Conservation (phyloP, 2,797 vertebrate genomes). For the Cyprinodon diabolis region DNA sequence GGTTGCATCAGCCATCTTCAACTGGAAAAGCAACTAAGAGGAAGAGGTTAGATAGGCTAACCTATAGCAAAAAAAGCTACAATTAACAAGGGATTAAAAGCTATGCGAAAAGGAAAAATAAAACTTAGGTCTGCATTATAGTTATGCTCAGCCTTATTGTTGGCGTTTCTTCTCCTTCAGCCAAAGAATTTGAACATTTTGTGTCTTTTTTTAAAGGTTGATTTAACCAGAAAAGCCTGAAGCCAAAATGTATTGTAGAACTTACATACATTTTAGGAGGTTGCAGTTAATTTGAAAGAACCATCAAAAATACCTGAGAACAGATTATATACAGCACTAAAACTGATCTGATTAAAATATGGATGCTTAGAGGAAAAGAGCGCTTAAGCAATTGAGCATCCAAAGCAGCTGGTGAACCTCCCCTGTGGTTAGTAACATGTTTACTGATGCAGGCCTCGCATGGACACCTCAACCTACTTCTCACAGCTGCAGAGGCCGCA, state of each 20-base stretch:
- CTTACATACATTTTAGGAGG: background rate
- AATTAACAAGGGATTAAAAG: too few species aligned
- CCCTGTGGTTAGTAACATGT: too few species aligned
- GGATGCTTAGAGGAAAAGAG: background rate
- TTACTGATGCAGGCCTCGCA: background rate
- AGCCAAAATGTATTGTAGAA: background rate
- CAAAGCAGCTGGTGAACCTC: background rate
- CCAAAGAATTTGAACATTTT: background rate
- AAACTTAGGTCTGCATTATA: too few species aligned
- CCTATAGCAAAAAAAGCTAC: too few species aligned
- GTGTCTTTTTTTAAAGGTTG: background rate
- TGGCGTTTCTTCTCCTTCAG: background rate
- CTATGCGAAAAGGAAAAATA: too few species aligned
- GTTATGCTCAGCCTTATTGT: background rate
- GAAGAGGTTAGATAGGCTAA: too few species aligned
- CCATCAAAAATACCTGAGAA: background rate
- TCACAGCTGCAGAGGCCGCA: constrained; percentile 94
- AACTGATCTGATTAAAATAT: background rate
- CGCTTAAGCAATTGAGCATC: constrained; percentile 8
- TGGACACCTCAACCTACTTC: constrained; percentile 78
- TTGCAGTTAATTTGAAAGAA: background rate
- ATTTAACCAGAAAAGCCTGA: background rate
- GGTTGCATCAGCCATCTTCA: too few species aligned
- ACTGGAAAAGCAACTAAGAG: too few species aligned
- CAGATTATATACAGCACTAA: background rate